Percentiles rank a stretch among this genome's conserved stretches.
These are phyloP conservation scores for Pachymerium ferrugineum DNA, from an alignment of 2,888 invertebrate genomes.

Conservation along the genomic window DNA sequence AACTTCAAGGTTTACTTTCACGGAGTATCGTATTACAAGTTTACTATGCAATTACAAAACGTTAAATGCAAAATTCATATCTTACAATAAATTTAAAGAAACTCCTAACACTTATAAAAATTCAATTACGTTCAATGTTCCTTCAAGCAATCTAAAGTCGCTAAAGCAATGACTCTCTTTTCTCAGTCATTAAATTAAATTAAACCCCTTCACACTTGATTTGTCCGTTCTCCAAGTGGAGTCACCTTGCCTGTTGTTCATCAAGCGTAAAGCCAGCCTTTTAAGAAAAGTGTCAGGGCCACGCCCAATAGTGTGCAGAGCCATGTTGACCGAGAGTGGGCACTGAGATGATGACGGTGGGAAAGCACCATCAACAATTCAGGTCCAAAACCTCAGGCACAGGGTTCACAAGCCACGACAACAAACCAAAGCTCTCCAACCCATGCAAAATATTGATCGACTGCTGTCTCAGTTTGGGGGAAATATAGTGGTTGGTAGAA, in stretches of 20 bases:
- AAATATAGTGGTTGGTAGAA: not conserved
- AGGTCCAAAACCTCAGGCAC: not conserved
- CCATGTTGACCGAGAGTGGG: not conserved
- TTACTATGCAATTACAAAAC: too few relatives aligned
- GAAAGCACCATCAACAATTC: not conserved
- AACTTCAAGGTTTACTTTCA: too few relatives aligned
- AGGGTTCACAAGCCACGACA: slow-evolving; percentile 14
- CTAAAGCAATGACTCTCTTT: not conserved
- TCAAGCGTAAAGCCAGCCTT: not conserved
- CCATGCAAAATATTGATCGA: slow-evolving; percentile 18
- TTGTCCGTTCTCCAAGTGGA: not conserved
- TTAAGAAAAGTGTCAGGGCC: not conserved
- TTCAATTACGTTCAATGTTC: too few relatives aligned
- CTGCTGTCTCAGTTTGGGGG: not conserved
- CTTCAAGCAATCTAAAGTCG: not conserved
- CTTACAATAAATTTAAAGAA: too few relatives aligned
- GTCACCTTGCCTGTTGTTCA: not conserved
- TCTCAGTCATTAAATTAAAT: not conserved
- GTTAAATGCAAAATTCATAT: too few relatives aligned
- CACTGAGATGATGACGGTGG: too few relatives aligned
- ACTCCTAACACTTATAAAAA: too few relatives aligned
- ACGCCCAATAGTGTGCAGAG: not conserved
- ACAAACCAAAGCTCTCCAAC: slow-evolving; percentile 6
- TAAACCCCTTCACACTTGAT: not conserved
- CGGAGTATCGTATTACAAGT: too few relatives aligned